Evolutionary conservation across 2,113 vertebrate species (phyloP), one percentile per base, ranked within the genome.

Genomic region (Todiramphus saurophagus): DNA sequence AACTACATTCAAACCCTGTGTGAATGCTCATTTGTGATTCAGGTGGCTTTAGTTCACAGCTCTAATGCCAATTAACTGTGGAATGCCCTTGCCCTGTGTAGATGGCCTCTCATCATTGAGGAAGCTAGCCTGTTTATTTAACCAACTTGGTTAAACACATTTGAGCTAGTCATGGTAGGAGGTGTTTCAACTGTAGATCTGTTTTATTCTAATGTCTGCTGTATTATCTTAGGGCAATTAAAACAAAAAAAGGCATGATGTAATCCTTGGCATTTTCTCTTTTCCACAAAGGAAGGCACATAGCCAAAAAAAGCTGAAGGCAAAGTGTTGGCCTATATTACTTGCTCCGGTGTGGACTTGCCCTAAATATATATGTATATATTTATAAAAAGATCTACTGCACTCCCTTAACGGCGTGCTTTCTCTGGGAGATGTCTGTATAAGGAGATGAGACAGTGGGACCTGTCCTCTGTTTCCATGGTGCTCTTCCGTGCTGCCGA

Each of bases 11-110:
- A 96, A 94, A 13, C 69, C 56, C 89, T 82, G 66, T 95, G 95
- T 96, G 95, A 96, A 96, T 66, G 53, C 62, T 91, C 74, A 50
- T 75, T 93, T 96, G 74, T 96, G 91, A 85, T 93, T 95, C 62
- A 69, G 82, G 81, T 82, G 93, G 89, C 77, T 91, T 93, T 91
- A 96, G 94, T 91, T 96, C 64, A 72, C 44, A 58, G 69, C 74
- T 89, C 62, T 91, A 84, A 87, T 68, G 63, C 66, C 81, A 87
- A 58, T 72, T 75, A 87, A 84, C 83, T 89, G 12, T 72, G 43
- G 83, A 68, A 89, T 72, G 66, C 33, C 80, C 35, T 3, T 93
- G 69, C 35, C 35, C 33, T 68, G 1, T 33, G 35, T 6, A 53
- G 68, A 25, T 24, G 44, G 31, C 50, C 25, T 77, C 16, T 44